These are phyloP conservation scores for Dermochelys coriacea DNA, from an alignment of 2,797 vertebrate genomes.

Conservation along the genomic window DNA sequence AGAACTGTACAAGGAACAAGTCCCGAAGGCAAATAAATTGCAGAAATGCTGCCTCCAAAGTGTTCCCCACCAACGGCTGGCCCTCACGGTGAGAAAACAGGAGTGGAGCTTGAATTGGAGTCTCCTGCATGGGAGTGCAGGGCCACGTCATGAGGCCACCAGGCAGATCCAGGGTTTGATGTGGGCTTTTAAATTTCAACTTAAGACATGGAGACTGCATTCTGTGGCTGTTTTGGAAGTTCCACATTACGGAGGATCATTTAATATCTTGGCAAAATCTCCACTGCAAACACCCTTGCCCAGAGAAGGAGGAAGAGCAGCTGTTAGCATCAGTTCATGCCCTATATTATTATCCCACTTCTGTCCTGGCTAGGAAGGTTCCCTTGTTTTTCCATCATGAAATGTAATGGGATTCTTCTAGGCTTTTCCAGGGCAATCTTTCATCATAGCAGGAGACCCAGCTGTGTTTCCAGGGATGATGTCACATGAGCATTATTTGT, in stretches of 20 bases:
- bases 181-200: neutral
- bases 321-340: slow-evolving; percentile 12
- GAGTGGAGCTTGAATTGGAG: neutral
- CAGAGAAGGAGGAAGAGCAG: slow-evolving; percentile 5
- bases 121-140: neutral
- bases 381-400: neutral
- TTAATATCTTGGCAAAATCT: neutral
- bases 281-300: neutral
- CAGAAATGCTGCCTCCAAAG: slow-evolving; percentile 16
- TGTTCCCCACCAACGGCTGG: slow-evolving; percentile 3
- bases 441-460: neutral
- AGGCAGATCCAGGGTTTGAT: fast-evolving
- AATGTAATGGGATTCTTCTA: neutral
- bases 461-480: neutral
- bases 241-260: neutral
- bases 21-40: slow-evolving; percentile 3
- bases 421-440: neutral
- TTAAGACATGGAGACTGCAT: neutral
- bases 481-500: no score
- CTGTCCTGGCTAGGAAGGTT: neutral
- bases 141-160: neutral
- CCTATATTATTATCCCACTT: slow-evolving; percentile 12
- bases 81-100: slow-evolving; percentile 12
- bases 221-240: neutral
- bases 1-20: neutral